Evolutionary conservation across 2,888 invertebrate genomes (phyloP).

Genomic region (Chloroclysta siterata): DNA sequence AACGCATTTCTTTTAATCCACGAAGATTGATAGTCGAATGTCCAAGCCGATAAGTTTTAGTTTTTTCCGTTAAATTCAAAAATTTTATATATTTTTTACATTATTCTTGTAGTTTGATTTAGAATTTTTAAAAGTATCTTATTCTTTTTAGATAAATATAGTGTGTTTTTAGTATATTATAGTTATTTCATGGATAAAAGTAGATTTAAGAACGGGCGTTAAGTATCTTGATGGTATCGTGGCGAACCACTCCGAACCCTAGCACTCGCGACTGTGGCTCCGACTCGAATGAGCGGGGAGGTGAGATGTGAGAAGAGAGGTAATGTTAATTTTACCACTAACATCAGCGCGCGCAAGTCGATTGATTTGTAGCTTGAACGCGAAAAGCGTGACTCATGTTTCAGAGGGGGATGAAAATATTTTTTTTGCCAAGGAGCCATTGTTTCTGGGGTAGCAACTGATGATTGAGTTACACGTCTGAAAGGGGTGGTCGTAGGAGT

Average conservation of each 20-base stretch:
- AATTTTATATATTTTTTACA: not conserved
- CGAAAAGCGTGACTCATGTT: not conserved
- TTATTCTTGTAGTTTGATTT: not conserved
- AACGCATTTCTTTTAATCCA: not conserved
- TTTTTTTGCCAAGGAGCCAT: not conserved
- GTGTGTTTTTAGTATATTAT: too few relatives aligned
- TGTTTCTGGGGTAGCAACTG: not conserved
- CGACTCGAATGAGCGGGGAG: not conserved
- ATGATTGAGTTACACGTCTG: not conserved
- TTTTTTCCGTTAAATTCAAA: not conserved
- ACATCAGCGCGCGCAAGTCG: not conserved
- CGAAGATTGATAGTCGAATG: not conserved
- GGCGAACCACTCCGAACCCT: too few relatives aligned
- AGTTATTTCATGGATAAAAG: not conserved
- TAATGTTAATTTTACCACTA: not conserved
- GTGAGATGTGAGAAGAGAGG: not conserved
- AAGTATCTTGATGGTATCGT: not conserved
- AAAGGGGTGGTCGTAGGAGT: not conserved
- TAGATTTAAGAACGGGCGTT: not conserved
- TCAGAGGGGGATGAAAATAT: not conserved
- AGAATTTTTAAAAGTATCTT: not conserved
- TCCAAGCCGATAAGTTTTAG: not conserved
- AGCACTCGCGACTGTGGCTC: not conserved
- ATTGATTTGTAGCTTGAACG: not conserved
- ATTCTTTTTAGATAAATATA: too few relatives aligned